Conservation (phyloP, 2,888 invertebrate species). For the Carpatolechia fugitivella region DNA sequence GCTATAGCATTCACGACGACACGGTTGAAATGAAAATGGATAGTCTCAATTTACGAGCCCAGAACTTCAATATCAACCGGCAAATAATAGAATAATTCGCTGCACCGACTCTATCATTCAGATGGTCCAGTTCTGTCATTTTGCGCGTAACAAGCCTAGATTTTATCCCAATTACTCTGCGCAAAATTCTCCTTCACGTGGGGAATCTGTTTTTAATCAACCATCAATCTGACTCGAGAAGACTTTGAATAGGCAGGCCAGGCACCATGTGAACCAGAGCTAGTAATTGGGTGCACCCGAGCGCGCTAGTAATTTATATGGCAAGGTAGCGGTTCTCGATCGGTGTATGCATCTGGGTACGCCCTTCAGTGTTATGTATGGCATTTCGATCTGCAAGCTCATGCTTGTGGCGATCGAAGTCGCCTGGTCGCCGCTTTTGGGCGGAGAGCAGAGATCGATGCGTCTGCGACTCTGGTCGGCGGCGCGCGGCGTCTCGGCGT, state of each 20-base stretch:
- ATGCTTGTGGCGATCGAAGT: slow-evolving; percentile 41
- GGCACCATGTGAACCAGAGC: slow-evolving; percentile 70
- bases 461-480: slow-evolving; percentile 5
- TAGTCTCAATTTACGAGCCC: too few species aligned
- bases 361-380: slow-evolving; percentile 49
- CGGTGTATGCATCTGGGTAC: slow-evolving; percentile 51
- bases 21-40: too few species aligned
- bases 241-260: slow-evolving; percentile 62
- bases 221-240: slow-evolving; percentile 29
- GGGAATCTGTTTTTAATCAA: slow-evolving; percentile 29
- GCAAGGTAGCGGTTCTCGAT: slow-evolving; percentile 67
- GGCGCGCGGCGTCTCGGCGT: too few species aligned
- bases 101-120: slow-evolving; percentile 7
- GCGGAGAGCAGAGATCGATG: slow-evolving; percentile 43
- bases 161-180: slow-evolving; percentile 15
- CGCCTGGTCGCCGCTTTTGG: slow-evolving; percentile 37
- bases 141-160: slow-evolving; percentile 11
- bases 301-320: slow-evolving; percentile 72
- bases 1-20: too few species aligned
- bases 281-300: slow-evolving; percentile 73
- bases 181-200: slow-evolving; percentile 19
- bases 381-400: slow-evolving; percentile 41
- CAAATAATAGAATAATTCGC: slow-evolving; percentile 9
- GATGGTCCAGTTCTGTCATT: slow-evolving; percentile 11
- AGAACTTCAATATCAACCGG: neutral